Evolutionary conservation across 2,113 vertebrate species (phyloP).

Genomic region (Phrynosoma blainvillii): DNA sequence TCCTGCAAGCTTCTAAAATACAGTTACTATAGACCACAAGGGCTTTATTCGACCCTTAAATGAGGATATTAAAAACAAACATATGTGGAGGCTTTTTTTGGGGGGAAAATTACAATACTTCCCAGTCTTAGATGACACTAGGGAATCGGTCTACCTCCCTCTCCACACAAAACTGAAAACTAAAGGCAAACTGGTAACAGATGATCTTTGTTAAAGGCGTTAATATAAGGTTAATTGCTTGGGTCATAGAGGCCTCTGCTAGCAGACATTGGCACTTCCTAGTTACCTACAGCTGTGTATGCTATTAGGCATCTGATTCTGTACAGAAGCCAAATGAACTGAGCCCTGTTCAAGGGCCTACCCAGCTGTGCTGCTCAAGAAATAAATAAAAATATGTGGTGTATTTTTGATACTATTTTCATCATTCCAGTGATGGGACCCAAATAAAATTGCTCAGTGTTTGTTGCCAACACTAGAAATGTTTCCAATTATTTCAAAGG

Average conservation of each 20-base stretch:
- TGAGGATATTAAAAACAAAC: slow-evolving; percentile 40
- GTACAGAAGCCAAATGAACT: slow-evolving; percentile 57
- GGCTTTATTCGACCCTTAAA: slow-evolving; percentile 17
- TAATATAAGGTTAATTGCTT: slow-evolving; percentile 71
- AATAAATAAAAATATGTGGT: slow-evolving; percentile 45
- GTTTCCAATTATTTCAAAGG: background rate
- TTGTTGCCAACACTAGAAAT: slow-evolving; percentile 29
- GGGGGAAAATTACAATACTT: slow-evolving; percentile 12
- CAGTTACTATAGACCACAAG: background rate
- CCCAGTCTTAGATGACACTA: slow-evolving; percentile 21
- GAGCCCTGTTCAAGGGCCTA: slow-evolving; percentile 55
- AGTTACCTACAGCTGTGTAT: slow-evolving; percentile 60
- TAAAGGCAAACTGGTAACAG: slow-evolving; percentile 63
- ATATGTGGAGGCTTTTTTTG: background rate
- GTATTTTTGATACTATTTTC: slow-evolving; percentile 31
- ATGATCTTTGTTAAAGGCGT: slow-evolving; percentile 60
- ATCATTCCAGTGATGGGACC: slow-evolving; percentile 34
- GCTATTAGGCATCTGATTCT: slow-evolving; percentile 42
- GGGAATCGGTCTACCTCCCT: slow-evolving; percentile 17
- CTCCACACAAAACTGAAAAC: slow-evolving; percentile 30
- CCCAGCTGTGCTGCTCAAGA: slow-evolving; percentile 57
- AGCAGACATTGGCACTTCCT: slow-evolving; percentile 53
- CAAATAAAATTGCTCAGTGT: slow-evolving; percentile 37
- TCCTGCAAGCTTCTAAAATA: slow-evolving; percentile 25
- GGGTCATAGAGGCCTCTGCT: slow-evolving; percentile 58